phyloP scores from a whole-genome alignment of 37 sponge, comb jelly and placozoan genomes.

The Agelas oroides region DNA sequence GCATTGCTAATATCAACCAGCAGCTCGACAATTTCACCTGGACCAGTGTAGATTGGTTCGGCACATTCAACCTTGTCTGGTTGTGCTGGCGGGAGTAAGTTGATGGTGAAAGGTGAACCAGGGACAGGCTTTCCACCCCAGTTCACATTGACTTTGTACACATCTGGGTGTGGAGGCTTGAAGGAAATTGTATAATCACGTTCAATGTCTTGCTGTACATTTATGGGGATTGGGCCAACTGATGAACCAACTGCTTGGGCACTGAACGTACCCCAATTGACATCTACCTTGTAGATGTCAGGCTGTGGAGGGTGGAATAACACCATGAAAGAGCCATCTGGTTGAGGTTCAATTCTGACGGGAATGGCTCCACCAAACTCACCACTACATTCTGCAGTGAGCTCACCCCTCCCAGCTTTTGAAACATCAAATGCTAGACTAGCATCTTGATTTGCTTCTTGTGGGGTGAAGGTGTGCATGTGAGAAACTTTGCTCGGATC shows the following conservation, averaged over 20 bases:
- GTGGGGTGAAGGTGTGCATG: not conserved
- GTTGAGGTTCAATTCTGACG: constrained; percentile 13
- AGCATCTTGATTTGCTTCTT: not conserved
- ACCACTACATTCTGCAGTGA: constrained; percentile 51
- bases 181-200: constrained; percentile 39
- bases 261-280: constrained; percentile 56
- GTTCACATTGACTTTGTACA: constrained; percentile 55
- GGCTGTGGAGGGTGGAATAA: constrained; percentile 33
- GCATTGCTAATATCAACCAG: constrained; percentile 56
- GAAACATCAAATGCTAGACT: constrained; percentile 39
- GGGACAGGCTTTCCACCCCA: constrained; percentile 66
- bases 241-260: constrained; percentile 55
- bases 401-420: constrained; percentile 56
- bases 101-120: constrained; percentile 63
- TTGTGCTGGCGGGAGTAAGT: constrained; percentile 43
- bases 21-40: constrained; percentile 38
- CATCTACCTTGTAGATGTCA: constrained; percentile 58
- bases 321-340: constrained; percentile 3
- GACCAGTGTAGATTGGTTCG: constrained; percentile 16
- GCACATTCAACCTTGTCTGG: constrained; percentile 38
- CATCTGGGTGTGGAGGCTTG: constrained; percentile 46
- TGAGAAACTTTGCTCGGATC: constrained; percentile 30
- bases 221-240: constrained; percentile 24
- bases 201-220: constrained; percentile 2
- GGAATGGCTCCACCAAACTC: constrained; percentile 44